phyloP scores from a whole-genome alignment of 2,888 invertebrate species.

The Leptinotarsa rubiginosa region DNA sequence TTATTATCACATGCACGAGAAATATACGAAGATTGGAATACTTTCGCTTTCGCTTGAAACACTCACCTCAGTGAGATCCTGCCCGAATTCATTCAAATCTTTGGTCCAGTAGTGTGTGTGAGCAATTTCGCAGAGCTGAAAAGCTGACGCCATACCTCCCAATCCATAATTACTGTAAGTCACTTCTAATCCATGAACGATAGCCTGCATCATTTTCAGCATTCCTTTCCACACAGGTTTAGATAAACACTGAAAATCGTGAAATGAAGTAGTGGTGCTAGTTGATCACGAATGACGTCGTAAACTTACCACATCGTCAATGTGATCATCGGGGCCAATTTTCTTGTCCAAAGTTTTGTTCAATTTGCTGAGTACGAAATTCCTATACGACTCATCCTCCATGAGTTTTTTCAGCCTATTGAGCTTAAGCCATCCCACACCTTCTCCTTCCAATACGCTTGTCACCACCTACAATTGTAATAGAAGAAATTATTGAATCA shows the following conservation, averaged over 20 bases:
- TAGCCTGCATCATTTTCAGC: constrained; percentile 90
- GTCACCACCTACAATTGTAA: constrained; percentile 73
- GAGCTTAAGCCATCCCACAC: constrained; percentile 96
- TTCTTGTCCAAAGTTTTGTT: constrained; percentile 94
- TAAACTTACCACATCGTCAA: constrained; percentile 93
- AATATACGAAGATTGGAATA: no score
- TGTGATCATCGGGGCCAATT: constrained; percentile 94
- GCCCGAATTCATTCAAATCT: constrained; percentile 75
- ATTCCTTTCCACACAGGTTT: constrained; percentile 97
- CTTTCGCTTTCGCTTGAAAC: background rate
- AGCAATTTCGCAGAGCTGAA: constrained; percentile 96
- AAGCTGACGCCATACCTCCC: constrained; percentile 97
- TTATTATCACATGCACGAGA: no score
- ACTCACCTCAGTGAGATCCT: constrained; percentile 64
- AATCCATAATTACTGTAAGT: constrained; percentile 93
- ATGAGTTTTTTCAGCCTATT: constrained; percentile 93
- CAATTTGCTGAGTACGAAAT: constrained; percentile 93
- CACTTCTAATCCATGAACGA: constrained; percentile 90
- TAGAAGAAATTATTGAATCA: no score
- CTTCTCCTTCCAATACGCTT: constrained; percentile 90
- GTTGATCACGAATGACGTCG: background rate
- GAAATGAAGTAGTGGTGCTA: no score
- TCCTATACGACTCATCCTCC: constrained; percentile 98
- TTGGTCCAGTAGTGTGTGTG: constrained; percentile 99
- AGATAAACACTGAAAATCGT: constrained; percentile 78